A percentile compares a stretch with the other conserved stretches of the same genome.
phyloP scores from a whole-genome alignment of 2,888 invertebrate species.

The Ferrisia virgata region DNA sequence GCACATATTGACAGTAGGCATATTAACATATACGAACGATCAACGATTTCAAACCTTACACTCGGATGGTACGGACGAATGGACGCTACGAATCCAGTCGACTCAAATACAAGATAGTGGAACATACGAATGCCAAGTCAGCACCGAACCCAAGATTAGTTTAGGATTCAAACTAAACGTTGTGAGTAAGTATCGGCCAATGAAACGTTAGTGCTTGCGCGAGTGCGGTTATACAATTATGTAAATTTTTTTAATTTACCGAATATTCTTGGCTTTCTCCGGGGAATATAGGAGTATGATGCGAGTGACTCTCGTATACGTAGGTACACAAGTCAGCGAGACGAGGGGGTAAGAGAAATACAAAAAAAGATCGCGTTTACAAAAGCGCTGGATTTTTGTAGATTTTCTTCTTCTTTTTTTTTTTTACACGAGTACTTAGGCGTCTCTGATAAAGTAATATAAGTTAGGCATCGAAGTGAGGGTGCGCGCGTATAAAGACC shows the following conservation, averaged over 20 bases:
- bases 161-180: slow-evolving; percentile 71
- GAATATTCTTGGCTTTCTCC: background rate
- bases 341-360: background rate
- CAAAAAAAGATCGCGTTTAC: background rate
- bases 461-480: background rate
- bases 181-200: slow-evolving; percentile 63
- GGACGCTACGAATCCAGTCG: slow-evolving; percentile 68
- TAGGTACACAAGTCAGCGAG: too few relatives aligned
- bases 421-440: too few relatives aligned
- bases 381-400: background rate
- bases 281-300: background rate
- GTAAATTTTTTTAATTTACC: slow-evolving; percentile 28
- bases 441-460: slow-evolving; percentile 32
- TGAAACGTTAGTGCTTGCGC: background rate
- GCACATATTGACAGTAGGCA: slow-evolving; percentile 71
- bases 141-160: slow-evolving; percentile 74
- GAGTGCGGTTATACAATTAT: background rate
- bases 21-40: slow-evolving; percentile 71
- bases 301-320: background rate
- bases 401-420: too few relatives aligned
- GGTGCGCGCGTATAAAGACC: background rate
- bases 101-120: slow-evolving; percentile 68
- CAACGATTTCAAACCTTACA: slow-evolving; percentile 69
- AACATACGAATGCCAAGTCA: slow-evolving; percentile 73
- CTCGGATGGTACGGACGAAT: slow-evolving; percentile 69